These are phyloP conservation scores for Ariopsis seemanni DNA, from an alignment of 2,113 vertebrate species.

Conservation along the genomic window DNA sequence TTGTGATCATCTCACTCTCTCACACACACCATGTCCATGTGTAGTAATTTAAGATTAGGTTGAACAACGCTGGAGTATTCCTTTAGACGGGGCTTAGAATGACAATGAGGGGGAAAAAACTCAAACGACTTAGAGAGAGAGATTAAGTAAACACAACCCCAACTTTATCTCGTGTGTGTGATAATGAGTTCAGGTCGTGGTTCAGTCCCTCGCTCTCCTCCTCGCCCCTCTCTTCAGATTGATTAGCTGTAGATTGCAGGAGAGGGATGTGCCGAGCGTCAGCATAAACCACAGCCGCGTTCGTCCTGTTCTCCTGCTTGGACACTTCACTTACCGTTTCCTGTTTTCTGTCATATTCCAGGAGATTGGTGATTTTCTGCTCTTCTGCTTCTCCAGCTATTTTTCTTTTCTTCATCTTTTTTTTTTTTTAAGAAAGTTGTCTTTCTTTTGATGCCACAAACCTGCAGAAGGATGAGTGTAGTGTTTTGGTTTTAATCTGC, in stretches of 20 bases:
- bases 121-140: not conserved
- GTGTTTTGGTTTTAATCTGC: conserved; percentile 75
- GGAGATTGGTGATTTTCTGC: conserved; percentile 67
- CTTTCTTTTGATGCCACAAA: conserved; percentile 71
- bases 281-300: conserved; percentile 77
- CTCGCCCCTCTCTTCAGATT: conserved; percentile 75
- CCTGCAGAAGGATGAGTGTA: conserved; percentile 68
- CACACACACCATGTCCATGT: not conserved
- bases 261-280: conserved; percentile 78
- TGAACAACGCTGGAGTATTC: not conserved
- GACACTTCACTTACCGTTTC: conserved; percentile 71
- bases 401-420: conserved; percentile 53
- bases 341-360: conserved; percentile 62
- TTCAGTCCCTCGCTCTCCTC: conserved; percentile 55
- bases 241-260: conserved; percentile 77
- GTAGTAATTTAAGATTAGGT: not conserved
- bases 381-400: conserved; percentile 68
- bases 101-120: not conserved
- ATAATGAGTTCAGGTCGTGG: conserved; percentile 49
- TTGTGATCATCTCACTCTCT: too few species aligned
- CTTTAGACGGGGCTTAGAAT: not conserved
- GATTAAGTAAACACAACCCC: conserved; percentile 31
- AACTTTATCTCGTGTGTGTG: conserved; percentile 39
- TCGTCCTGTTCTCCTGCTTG: conserved; percentile 68
- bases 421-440: conserved; percentile 63